phyloP scores from a whole-genome alignment of 2,113 vertebrate species.

The Cromileptes altivelis region DNA sequence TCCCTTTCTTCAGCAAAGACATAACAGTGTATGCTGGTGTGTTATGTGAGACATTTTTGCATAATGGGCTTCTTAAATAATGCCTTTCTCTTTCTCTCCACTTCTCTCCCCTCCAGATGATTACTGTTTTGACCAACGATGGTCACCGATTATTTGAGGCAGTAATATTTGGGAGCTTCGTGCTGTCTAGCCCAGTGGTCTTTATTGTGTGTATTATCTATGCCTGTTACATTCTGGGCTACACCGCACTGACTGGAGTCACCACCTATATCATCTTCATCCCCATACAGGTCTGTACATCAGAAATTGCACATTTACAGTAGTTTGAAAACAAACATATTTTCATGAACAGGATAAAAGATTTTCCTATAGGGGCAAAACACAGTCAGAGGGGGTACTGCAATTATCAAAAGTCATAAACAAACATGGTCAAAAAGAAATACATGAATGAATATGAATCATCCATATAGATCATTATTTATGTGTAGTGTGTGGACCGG shows the following conservation, averaged over 20 bases:
- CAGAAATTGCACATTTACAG: neutral
- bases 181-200: constrained; percentile 78
- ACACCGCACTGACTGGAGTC: constrained; percentile 85
- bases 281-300: constrained; percentile 83
- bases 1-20: no score
- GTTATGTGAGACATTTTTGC: no score
- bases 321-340: neutral
- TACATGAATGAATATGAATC: neutral
- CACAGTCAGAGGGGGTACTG: no score
- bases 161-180: constrained; percentile 80
- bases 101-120: constrained; percentile 74
- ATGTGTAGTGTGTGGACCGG: neutral
- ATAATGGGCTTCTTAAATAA: no score
- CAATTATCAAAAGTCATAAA: neutral
- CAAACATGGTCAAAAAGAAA: neutral
- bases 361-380: no score
- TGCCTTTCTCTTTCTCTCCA: neutral
- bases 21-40: no score
- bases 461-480: neutral
- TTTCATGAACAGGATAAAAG: no score
- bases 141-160: constrained; percentile 87
- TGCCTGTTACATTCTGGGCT: constrained; percentile 83
- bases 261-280: constrained; percentile 80
- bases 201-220: constrained; percentile 78
- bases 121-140: constrained; percentile 87